Evolutionary conservation across 2,797 vertebrate genomes (phyloP).

Genomic region (Rhodeus uyekii): DNA sequence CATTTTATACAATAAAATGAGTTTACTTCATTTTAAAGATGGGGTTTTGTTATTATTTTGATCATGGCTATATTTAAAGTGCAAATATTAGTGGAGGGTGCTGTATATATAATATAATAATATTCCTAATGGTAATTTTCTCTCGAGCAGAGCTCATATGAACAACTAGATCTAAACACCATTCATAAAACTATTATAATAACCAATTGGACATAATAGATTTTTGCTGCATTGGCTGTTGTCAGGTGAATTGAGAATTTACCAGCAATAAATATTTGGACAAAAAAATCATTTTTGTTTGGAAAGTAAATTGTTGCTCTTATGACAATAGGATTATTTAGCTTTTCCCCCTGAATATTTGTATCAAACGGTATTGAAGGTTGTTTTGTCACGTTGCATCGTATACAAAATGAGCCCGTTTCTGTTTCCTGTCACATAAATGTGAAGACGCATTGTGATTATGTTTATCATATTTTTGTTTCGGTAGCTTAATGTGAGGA

Average conservation of each 20-base stretch:
- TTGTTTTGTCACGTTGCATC: neutral
- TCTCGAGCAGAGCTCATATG: neutral
- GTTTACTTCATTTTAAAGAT: neutral
- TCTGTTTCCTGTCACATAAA: neutral
- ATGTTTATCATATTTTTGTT: slow-evolving; percentile 6
- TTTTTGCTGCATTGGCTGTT: neutral
- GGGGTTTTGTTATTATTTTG: neutral
- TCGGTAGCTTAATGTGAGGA: slow-evolving; percentile 15
- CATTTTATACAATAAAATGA: neutral
- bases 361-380: neutral
- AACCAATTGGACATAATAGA: neutral
- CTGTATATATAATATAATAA: neutral
- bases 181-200: neutral
- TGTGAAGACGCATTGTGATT: neutral
- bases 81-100: neutral
- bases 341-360: neutral
- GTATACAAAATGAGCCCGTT: neutral
- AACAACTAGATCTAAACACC: neutral
- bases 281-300: too few species aligned
- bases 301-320: neutral
- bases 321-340: neutral
- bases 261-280: neutral
- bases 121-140: neutral
- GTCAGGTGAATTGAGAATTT: neutral
- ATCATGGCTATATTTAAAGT: neutral